A percentile compares a stretch with the other conserved stretches of the same genome.
These are phyloP conservation scores for Drosophila ironensis DNA, from an alignment of 1,140 invertebrate species.

Conservation along the genomic window DNA sequence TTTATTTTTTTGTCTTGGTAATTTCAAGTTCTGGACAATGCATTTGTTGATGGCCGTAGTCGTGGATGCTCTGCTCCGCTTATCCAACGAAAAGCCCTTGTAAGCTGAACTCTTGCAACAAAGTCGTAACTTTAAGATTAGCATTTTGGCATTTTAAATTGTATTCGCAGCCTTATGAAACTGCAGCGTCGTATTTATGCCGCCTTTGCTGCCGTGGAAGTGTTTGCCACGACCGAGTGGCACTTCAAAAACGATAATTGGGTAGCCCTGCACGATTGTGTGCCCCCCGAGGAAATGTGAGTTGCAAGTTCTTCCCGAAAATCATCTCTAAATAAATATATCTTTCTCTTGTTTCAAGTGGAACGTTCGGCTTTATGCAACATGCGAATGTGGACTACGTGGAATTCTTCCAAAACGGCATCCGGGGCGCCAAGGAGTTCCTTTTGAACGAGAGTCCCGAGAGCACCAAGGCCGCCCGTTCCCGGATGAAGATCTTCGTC, in stretches of 20 bases:
- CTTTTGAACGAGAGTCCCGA: constrained; percentile 84
- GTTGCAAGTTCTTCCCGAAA: background rate
- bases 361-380: constrained; percentile 68
- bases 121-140: background rate
- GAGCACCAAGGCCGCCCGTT: constrained; percentile 59
- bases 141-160: background rate
- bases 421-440: constrained; percentile 84
- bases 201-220: constrained; percentile 88
- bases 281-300: constrained; percentile 86
- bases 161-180: constrained; percentile 85
- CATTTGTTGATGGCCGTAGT: constrained; percentile 71
- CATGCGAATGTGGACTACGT: constrained; percentile 82
- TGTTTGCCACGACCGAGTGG: constrained; percentile 93
- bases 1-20: no score
- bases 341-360: constrained; percentile 9
- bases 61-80: constrained; percentile 59
- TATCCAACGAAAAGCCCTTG: constrained; percentile 88
- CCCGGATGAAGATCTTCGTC: constrained; percentile 58
- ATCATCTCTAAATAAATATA: background rate
- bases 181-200: constrained; percentile 91
- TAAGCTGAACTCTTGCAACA: constrained; percentile 83
- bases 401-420: constrained; percentile 83
- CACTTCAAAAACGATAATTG: constrained; percentile 90
- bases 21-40: constrained; percentile 71
- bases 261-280: constrained; percentile 83